Conservation (phyloP, 2,113 vertebrate species). For the Onychostruthus taczanowskii region DNA sequence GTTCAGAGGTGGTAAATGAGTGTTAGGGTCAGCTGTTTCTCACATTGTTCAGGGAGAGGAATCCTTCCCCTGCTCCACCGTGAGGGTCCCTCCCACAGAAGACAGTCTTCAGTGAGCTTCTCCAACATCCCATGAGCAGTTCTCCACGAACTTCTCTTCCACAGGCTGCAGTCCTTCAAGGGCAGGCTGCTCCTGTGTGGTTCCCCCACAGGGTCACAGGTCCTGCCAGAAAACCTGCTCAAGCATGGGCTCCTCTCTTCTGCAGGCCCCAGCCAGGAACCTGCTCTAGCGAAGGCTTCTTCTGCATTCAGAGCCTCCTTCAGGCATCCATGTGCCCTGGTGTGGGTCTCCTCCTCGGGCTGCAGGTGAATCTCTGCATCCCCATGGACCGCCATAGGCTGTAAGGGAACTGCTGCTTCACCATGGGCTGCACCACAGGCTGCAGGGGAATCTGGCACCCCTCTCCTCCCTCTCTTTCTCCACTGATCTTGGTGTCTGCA, state of each 20-base stretch:
- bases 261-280: background rate
- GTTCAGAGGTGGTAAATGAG: background rate
- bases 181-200: background rate
- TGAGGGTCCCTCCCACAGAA: background rate
- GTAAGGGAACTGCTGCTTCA: background rate
- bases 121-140: background rate
- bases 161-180: background rate
- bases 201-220: background rate
- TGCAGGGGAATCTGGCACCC: too few relatives aligned
- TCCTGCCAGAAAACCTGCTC: background rate
- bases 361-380: background rate
- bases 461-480: fast-evolving
- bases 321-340: background rate
- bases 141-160: background rate
- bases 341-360: background rate
- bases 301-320: background rate
- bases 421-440: fast-evolving
- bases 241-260: too few relatives aligned
- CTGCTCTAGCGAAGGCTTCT: background rate
- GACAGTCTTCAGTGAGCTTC: background rate
- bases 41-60: background rate
- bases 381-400: background rate
- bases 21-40: background rate
- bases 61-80: fast-evolving
- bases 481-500: background rate